phyloP scores from a whole-genome alignment of 2,113 vertebrate species.

The Spheniscus mendiculus region DNA sequence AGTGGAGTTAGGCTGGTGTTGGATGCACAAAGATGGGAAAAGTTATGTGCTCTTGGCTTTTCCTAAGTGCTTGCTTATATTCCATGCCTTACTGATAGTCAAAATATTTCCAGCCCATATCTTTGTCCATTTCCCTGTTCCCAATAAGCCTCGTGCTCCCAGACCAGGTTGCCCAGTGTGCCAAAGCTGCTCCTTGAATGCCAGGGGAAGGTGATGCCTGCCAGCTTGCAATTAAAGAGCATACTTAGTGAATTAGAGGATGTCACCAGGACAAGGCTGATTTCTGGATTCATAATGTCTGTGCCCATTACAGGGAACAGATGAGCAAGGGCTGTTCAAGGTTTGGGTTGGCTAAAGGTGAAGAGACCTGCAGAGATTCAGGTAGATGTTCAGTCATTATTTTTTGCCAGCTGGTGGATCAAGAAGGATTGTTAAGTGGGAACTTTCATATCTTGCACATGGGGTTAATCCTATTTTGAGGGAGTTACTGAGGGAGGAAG shows the following conservation, averaged over 20 bases:
- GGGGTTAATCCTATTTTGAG: background rate
- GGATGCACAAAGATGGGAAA: background rate
- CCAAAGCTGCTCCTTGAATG: background rate
- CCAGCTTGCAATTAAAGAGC: background rate
- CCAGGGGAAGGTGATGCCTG: background rate
- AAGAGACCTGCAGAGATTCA: background rate
- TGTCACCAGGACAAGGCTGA: background rate
- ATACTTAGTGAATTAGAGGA: background rate
- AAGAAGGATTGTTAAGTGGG: background rate
- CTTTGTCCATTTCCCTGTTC: background rate
- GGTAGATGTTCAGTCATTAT: background rate
- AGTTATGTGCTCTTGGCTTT: background rate
- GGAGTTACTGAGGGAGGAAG: background rate
- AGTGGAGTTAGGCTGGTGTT: background rate
- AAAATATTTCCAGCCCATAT: background rate
- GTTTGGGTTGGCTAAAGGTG: background rate
- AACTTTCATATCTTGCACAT: background rate
- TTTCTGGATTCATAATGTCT: background rate
- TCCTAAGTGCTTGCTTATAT: background rate
- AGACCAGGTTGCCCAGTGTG: background rate
- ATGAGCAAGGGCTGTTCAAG: background rate
- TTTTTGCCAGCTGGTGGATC: background rate
- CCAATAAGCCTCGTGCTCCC: background rate
- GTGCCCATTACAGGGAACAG: background rate
- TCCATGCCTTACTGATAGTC: background rate